These are phyloP conservation scores for Ganaspis sp. DNA, from an alignment of 1,140 invertebrate genomes.

Conservation along the genomic window DNA sequence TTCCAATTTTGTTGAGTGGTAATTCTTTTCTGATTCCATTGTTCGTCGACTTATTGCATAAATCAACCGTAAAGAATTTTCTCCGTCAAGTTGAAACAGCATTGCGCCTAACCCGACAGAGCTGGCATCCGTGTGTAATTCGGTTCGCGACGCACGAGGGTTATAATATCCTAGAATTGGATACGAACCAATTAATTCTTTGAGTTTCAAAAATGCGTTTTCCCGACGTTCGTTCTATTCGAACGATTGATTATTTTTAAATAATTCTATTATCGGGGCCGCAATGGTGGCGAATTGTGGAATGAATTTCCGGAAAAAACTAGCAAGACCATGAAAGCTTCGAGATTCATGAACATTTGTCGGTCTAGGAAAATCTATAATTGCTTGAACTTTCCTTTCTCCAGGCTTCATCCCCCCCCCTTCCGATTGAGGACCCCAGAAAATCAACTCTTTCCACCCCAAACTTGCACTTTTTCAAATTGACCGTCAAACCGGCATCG, in stretches of 20 bases:
- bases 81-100: background rate
- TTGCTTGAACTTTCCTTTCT: background rate
- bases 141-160: background rate
- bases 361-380: background rate
- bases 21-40: background rate
- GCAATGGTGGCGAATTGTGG: background rate
- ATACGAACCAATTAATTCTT: background rate
- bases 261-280: background rate
- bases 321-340: background rate
- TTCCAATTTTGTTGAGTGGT: background rate
- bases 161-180: slow-evolving; percentile 1
- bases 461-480: background rate
- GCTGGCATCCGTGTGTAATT: background rate
- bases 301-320: slow-evolving; percentile 1
- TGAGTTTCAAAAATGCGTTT: background rate
- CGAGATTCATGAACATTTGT: background rate
- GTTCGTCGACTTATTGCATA: background rate
- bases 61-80: background rate
- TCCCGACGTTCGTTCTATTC: background rate
- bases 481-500: slow-evolving; percentile 47
- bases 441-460: background rate
- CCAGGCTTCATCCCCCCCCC: background rate
- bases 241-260: background rate
- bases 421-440: background rate
- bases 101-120: background rate